Evolutionary conservation across 1,140 invertebrate species (phyloP), one percentile per base, ranked within the genome.

Genomic region (Papilio dardanus): DNA sequence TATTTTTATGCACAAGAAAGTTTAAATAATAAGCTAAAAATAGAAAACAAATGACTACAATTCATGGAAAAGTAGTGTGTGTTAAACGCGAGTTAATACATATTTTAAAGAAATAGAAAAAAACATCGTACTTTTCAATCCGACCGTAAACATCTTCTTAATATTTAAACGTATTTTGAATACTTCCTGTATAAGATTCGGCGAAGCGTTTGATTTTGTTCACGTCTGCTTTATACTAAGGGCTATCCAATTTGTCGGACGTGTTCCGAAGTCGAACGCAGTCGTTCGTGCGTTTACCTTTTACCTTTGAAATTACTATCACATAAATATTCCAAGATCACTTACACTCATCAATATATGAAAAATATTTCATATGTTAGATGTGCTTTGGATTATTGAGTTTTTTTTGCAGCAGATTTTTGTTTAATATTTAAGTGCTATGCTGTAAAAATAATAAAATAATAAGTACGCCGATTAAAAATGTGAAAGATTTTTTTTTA

Each of bases 311-410:
- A 58, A 0, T 24, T 10, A 62, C 24, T 6, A 28, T 28, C 54
- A 19, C 21, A 62, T 62, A 62, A 62, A 62, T 62, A 62, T 62
- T 62, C 12, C 12, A 62, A 62, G 54, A 62, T 62, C 54, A 50
- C 42, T 50, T 54, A 42, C 12, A n/a, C 54, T 62, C 3, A 28
- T 62, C 24, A 28, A 62, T 62, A 62, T n/a, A n/a, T n/a, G n/a
- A n/a, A n/a, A n/a, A n/a, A n/a, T n/a, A n/a, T n/a, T n/a, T n/a
- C n/a, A n/a, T n/a, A n/a, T n/a, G n/a, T n/a, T n/a, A n/a, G n/a
- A n/a, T n/a, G n/a, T n/a, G n/a, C n/a, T n/a, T n/a, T n/a, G n/a
- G n/a, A n/a, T n/a, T n/a, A n/a, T n/a, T n/a, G n/a, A n/a, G n/a
- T n/a, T n/a, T n/a, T n/a, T n/a, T n/a, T n/a, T n/a, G n/a, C n/a